phyloP scores from a whole-genome alignment of 1,140 invertebrate genomes.

The Aphidius ervi region DNA sequence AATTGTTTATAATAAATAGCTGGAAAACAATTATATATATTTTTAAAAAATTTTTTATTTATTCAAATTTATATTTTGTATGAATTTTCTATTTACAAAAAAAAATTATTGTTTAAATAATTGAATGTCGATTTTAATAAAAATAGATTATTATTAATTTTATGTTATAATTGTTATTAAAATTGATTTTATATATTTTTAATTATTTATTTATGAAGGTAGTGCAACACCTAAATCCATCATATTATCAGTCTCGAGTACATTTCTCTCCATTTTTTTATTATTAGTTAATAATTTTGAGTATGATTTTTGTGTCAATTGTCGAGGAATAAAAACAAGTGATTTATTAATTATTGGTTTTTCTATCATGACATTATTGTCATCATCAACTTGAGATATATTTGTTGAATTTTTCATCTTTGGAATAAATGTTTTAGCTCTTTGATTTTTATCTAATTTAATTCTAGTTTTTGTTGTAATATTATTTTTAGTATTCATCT shows the following conservation, averaged over 20 bases:
- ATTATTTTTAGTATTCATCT: neutral
- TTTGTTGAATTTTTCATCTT: neutral
- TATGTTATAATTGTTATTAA: neutral
- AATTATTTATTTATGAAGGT: constrained; percentile 23
- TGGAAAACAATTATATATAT: too few relatives aligned
- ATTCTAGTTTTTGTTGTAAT: constrained; percentile 14
- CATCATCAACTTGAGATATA: neutral
- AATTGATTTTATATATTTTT: constrained; percentile 11
- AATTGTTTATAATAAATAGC: too few relatives aligned
- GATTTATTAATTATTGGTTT: constrained; percentile 19
- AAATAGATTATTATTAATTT: too few relatives aligned
- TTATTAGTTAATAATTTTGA: constrained; percentile 35
- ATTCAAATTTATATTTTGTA: too few relatives aligned
- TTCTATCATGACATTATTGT: constrained; percentile 13
- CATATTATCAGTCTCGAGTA: constrained; percentile 36
- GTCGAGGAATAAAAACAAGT: constrained; percentile 42
- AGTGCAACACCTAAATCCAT: constrained; percentile 43
- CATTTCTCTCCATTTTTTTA: constrained; percentile 30
- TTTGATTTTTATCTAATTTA: constrained; percentile 35
- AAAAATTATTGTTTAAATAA: too few relatives aligned
- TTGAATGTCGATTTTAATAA: too few relatives aligned
- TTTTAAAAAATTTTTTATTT: too few relatives aligned
- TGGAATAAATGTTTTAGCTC: constrained; percentile 32
- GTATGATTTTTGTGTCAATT: constrained; percentile 41
- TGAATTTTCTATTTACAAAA: too few relatives aligned